Conservation (phyloP, 2,797 vertebrate genomes). For the Aythya fuligula region DNA sequence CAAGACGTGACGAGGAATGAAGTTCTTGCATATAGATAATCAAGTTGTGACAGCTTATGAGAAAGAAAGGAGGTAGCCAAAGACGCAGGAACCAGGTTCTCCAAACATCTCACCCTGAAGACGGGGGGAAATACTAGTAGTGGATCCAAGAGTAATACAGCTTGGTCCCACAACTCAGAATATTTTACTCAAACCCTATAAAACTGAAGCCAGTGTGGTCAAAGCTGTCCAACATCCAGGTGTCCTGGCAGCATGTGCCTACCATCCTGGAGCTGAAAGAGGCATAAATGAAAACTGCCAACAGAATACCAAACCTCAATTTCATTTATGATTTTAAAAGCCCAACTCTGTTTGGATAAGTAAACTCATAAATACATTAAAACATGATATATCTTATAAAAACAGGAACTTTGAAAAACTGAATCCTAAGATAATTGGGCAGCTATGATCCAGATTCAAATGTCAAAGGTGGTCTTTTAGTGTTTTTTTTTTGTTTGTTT, state of each 20-base stretch:
- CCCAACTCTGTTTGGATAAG: background rate
- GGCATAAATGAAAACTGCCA: background rate
- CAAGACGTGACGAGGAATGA: background rate
- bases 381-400: background rate
- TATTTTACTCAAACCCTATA: background rate
- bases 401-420: background rate
- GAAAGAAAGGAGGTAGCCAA: background rate
- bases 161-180: background rate
- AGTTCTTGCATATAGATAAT: background rate
- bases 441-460: background rate
- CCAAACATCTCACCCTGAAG: background rate
- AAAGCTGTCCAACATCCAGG: background rate
- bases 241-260: background rate
- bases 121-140: background rate
- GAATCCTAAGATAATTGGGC: background rate
- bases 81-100: background rate
- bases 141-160: background rate
- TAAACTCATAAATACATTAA: fast-evolving
- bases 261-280: background rate
- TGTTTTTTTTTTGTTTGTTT: no score
- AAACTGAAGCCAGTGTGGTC: background rate
- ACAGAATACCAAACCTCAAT: background rate
- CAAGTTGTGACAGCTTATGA: fast-evolving
- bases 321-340: background rate
- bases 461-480: background rate